Conservation (phyloP, 2,113 vertebrate genomes). For the Cynoglossus semilaevis region DNA sequence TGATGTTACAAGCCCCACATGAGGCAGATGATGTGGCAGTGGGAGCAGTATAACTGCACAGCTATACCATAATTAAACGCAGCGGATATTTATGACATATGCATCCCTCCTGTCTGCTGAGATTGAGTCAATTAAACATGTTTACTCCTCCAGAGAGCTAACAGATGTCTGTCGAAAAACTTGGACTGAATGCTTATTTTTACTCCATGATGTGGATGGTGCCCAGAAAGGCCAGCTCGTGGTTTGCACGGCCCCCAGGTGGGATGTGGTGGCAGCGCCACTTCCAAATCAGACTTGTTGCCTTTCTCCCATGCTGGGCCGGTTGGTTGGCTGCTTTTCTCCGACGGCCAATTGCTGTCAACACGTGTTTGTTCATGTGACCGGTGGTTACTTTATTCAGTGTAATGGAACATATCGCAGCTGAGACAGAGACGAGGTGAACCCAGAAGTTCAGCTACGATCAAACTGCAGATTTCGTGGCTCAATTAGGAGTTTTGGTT, state of each 20-base stretch:
- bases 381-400: slow-evolving; percentile 57
- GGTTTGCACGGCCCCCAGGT: slow-evolving; percentile 63
- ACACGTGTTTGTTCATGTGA: slow-evolving; percentile 69
- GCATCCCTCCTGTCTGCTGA: slow-evolving; percentile 48
- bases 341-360: slow-evolving; percentile 55
- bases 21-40: slow-evolving; percentile 35
- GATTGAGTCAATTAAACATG: slow-evolving; percentile 73
- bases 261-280: slow-evolving; percentile 58
- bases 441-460: background rate
- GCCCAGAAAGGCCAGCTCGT: slow-evolving; percentile 53
- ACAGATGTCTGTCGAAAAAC: slow-evolving; percentile 72
- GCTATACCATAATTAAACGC: slow-evolving; percentile 53
- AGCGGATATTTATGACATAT: slow-evolving; percentile 58
- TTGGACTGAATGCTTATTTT: slow-evolving; percentile 69
- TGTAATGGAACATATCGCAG: slow-evolving; percentile 44
- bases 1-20: slow-evolving; percentile 39
- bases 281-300: slow-evolving; percentile 49
- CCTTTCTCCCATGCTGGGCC: slow-evolving; percentile 41
- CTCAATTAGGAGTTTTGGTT: too few species aligned
- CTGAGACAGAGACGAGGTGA: slow-evolving; percentile 4
- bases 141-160: slow-evolving; percentile 61
- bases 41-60: slow-evolving; percentile 38
- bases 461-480: too few species aligned
- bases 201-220: slow-evolving; percentile 36
- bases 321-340: slow-evolving; percentile 33